Percentiles rank a stretch among this genome's conserved stretches.
Evolutionary conservation across 2,888 invertebrate genomes (phyloP).

Genomic region (Carcina quercana): DNA sequence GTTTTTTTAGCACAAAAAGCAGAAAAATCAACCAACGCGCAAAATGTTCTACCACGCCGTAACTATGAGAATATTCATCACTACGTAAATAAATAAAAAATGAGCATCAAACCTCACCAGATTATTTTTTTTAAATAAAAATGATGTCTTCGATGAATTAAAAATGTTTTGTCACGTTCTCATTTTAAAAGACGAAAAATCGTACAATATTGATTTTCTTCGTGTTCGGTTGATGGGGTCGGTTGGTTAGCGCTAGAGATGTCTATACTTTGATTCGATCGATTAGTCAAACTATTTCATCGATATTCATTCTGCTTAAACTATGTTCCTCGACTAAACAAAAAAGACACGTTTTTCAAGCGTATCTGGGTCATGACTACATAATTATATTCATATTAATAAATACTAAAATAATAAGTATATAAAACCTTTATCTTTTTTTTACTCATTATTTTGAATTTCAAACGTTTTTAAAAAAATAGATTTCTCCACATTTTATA

Average conservation of each 20-base stretch:
- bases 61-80: slow-evolving; percentile 71
- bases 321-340: too few relatives aligned
- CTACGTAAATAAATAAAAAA: slow-evolving; percentile 74
- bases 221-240: slow-evolving; percentile 6
- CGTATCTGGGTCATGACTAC: neutral
- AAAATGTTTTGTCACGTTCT: slow-evolving; percentile 70
- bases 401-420: neutral
- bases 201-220: slow-evolving; percentile 65
- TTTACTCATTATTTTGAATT: too few relatives aligned
- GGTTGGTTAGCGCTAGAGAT: neutral
- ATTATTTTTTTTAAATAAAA: slow-evolving; percentile 61
- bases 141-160: slow-evolving; percentile 63
- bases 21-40: slow-evolving; percentile 58
- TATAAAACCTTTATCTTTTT: neutral
- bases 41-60: slow-evolving; percentile 72
- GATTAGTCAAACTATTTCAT: too few relatives aligned
- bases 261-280: too few relatives aligned
- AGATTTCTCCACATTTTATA: too few relatives aligned
- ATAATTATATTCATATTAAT: neutral
- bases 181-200: slow-evolving; percentile 71
- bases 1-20: slow-evolving; percentile 58
- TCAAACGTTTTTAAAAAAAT: too few relatives aligned
- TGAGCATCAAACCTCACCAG: slow-evolving; percentile 69
- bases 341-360: too few relatives aligned
- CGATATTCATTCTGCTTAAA: too few relatives aligned